Percentiles rank a stretch among this genome's conserved stretches.
phyloP scores from a whole-genome alignment of 2,113 vertebrate genomes.

The Sylvilagus bachmani region DNA sequence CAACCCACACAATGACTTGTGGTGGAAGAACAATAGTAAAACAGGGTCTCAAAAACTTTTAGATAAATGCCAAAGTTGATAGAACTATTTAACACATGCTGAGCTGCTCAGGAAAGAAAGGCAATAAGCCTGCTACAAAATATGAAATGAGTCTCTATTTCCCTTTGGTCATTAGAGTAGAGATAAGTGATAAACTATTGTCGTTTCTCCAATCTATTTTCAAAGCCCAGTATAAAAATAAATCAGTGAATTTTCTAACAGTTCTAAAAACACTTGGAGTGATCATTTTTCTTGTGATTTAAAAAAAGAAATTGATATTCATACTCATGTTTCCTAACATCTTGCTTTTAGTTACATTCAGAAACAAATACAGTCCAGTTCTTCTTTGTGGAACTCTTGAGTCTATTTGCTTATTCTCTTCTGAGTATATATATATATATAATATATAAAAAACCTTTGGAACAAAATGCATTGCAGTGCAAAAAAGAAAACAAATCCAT shows the following conservation, averaged over 20 bases:
- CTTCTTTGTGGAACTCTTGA: not conserved
- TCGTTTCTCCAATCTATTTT: conserved; percentile 39
- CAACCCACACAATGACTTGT: not conserved
- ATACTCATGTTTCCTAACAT: not conserved
- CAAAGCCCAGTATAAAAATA: conserved; percentile 82
- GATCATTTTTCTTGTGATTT: conserved; percentile 9
- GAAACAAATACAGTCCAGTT: not conserved
- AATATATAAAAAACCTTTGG: conserved; percentile 53
- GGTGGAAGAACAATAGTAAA: not conserved
- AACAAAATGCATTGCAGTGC: conserved; percentile 85
- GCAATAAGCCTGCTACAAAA: conserved; percentile 72
- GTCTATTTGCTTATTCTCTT: conserved; percentile 41
- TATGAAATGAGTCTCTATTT: not conserved
- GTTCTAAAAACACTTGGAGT: conserved; percentile 58
- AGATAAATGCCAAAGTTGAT: not conserved
- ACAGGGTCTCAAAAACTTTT: not conserved
- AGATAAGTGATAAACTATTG: conserved; percentile 56
- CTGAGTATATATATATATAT: conserved; percentile 6
- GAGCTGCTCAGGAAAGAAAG: conserved; percentile 56
- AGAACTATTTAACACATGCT: conserved; percentile 60
- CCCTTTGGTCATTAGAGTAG: not conserved
- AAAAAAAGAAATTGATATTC: conserved; percentile 30
- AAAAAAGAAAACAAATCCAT: conserved; percentile 74
- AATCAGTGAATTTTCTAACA: conserved; percentile 60
- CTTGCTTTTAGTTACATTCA: not conserved